A percentile compares a stretch with the other conserved stretches of the same genome.
Conservation (phyloP, 2,888 invertebrate genomes). For the Latheticus oryzae region DNA sequence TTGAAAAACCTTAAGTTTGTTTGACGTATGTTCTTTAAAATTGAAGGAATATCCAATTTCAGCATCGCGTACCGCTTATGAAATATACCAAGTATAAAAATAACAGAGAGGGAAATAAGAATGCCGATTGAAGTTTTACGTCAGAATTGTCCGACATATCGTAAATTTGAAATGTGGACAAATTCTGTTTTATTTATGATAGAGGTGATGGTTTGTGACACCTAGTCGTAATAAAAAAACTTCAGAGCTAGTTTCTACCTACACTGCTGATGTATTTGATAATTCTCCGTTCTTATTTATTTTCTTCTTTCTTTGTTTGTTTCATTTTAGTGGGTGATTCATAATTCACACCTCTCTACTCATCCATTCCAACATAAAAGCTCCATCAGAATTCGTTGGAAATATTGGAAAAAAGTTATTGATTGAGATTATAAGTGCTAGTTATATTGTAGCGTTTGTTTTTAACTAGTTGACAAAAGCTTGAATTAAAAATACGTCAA, state of each 20-base stretch:
- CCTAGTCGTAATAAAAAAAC: too few species aligned
- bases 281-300: conserved; percentile 9
- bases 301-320: conserved; percentile 6
- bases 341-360: conserved; percentile 24
- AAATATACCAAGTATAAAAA: conserved; percentile 9
- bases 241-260: too few species aligned
- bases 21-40: conserved; percentile 21
- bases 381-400: conserved; percentile 28
- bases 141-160: conserved; percentile 5
- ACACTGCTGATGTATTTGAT: too few species aligned
- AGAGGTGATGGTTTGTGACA: too few species aligned
- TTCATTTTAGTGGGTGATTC: conserved; percentile 18
- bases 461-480: conserved; percentile 9
- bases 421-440: conserved; percentile 24
- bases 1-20: conserved; percentile 32
- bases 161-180: conserved; percentile 4
- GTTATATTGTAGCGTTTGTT: conserved; percentile 19
- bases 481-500: conserved; percentile 16
- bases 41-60: conserved; percentile 21
- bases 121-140: conserved; percentile 14
- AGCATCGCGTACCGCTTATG: conserved; percentile 13
- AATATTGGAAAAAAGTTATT: too few species aligned
- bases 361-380: conserved; percentile 28
- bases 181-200: too few species aligned
- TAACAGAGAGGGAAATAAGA: conserved; percentile 10